Evolutionary conservation across 2,113 vertebrate genomes (phyloP).

Genomic region (Calidris pugnax): DNA sequence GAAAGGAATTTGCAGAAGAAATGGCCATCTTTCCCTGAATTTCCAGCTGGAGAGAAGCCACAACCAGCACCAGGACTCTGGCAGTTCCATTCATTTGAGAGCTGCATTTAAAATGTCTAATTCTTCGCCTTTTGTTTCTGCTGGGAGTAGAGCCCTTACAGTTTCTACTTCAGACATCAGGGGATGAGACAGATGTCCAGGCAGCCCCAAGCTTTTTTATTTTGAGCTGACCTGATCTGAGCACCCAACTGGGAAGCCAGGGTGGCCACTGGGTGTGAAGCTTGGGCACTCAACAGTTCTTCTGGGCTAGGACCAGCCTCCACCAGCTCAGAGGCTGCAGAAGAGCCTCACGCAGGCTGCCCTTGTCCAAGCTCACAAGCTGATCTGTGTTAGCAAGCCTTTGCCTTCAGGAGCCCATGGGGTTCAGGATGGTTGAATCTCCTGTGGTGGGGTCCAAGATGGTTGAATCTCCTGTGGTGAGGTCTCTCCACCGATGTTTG

Average conservation of each 20-base stretch:
- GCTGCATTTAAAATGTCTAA: background rate
- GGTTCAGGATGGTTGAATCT: background rate
- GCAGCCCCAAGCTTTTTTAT: background rate
- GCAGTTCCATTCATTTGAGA: background rate
- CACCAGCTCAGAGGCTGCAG: background rate
- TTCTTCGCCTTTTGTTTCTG: background rate
- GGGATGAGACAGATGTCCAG: background rate
- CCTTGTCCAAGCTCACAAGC: background rate
- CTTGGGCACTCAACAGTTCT: background rate
- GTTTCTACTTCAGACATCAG: background rate
- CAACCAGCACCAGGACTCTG: background rate
- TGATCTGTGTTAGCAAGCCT: background rate
- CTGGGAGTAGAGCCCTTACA: background rate
- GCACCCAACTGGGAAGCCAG: background rate
- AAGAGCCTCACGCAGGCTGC: rapidly evolving
- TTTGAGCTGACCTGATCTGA: background rate
- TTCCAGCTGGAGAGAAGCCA: background rate
- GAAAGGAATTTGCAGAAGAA: background rate
- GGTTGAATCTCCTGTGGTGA: background rate
- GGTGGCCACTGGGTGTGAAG: rapidly evolving
- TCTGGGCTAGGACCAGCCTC: background rate
- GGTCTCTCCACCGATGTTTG: background rate
- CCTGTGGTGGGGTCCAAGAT: rapidly evolving
- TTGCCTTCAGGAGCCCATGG: background rate
- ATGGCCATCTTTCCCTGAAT: background rate